These are phyloP conservation scores for western clawed frog (Xenopus tropicalis) DNA, from an alignment of 2,113 vertebrate species.

Conservation along the genomic window DNA sequence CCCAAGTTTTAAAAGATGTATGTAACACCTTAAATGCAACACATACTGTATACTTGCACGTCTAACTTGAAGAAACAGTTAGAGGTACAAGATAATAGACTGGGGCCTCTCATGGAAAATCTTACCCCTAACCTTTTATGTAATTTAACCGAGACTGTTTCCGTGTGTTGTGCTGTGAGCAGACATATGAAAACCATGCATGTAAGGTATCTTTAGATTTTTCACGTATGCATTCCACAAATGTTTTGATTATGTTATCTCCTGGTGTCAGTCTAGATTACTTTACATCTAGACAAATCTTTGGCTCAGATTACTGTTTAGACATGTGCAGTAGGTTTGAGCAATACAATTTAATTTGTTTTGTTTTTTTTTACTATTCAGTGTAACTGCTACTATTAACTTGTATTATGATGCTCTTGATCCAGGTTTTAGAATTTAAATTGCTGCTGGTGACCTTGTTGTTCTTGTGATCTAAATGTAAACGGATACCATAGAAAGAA, in stretches of 20 bases:
- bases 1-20: no score
- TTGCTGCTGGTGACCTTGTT: background rate
- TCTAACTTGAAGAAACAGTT: no score
- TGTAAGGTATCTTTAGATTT: slow-evolving; percentile 60
- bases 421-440: background rate
- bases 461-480: background rate
- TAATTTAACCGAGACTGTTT: background rate
- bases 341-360: slow-evolving; percentile 21
- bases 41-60: no score
- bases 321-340: background rate
- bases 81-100: no score
- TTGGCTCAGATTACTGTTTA: slow-evolving; percentile 67
- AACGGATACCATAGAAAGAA: background rate
- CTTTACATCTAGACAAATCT: slow-evolving; percentile 60
- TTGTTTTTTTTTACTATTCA: background rate
- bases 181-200: background rate
- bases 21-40: no score
- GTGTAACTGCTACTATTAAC: background rate
- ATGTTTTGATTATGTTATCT: slow-evolving; percentile 73
- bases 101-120: no score
- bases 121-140: no score
- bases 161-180: slow-evolving; percentile 32
- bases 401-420: background rate
- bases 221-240: slow-evolving; percentile 68
- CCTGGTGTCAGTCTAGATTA: slow-evolving; percentile 73